Base-by-base conservation (phyloP, 2,888 invertebrate genomes). In the Agrochola lota region DNA sequence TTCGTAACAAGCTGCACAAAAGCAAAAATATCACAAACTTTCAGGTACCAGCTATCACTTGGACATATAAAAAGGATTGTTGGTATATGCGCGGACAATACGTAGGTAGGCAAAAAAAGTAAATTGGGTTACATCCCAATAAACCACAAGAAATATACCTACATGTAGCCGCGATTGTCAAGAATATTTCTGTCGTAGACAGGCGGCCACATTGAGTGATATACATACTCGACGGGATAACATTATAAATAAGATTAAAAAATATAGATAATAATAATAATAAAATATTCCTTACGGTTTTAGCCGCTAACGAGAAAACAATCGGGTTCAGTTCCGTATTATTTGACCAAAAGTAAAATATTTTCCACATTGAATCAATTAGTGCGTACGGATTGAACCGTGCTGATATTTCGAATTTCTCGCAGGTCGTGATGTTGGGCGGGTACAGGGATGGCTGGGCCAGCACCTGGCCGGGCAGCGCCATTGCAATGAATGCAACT, bases 291-390 rank as follows among this genome's bases (percentile, higher is more conserved):
- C 89, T 89, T 87, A 95, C 95, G 87, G 93, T 93, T 88, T 92
- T 90, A 2, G 90, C 87, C 5, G 95, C 91, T 71, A 95, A 81
- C 9, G 93, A 91, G 87, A 95, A 95, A 78, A 93, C 88, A 76
- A 95, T 92, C 4, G 95, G 93, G 64, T 91, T 91, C 2, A 93
- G 76, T 89, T 95, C 95, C 23, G 93, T 92, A 49, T 87, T 92
- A 67, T 95, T 91, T 30, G 92, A 92, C 95, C 95, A 95, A 83
- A 93, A 95, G 86, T 95, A 96, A 86, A 95, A 94, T 89, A 95
- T 94, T 89, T 93, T 95, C 95, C 95, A 95, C 90, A 92, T 90
- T 17, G 94, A 91, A 82, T 94, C 94, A 71, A 95, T 87, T 74
- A 94, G 82, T 74, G 91, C 85, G 77, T 93, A 92, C 3, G 95